Evolutionary conservation across 2,888 invertebrate genomes (phyloP).

Genomic region (Agriopis marginaria): DNA sequence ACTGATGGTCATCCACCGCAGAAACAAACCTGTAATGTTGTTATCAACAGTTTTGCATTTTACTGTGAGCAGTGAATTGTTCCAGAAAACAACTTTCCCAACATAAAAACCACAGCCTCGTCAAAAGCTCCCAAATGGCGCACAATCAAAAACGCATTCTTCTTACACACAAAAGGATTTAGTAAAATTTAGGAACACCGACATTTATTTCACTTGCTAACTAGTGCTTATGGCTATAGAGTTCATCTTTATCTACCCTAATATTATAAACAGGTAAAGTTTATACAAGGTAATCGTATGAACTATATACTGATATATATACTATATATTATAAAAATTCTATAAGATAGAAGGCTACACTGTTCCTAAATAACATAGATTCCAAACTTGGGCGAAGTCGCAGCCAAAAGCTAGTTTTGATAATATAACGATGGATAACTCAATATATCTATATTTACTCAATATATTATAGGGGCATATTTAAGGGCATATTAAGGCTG

Average conservation of each 20-base stretch:
- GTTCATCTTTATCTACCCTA: not conserved
- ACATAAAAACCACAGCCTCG: conserved; percentile 26
- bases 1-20: not conserved
- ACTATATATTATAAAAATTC: too few species aligned
- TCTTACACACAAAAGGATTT: conserved; percentile 40
- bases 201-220: not conserved
- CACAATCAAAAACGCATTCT: conserved; percentile 45
- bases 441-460: too few species aligned
- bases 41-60: not conserved
- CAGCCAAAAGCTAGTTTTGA: too few species aligned
- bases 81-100: not conserved
- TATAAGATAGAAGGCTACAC: too few species aligned
- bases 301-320: too few species aligned
- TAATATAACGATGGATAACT: too few species aligned
- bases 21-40: not conserved
- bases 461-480: too few species aligned
- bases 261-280: too few species aligned
- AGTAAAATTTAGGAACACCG: conserved; percentile 35
- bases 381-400: too few species aligned
- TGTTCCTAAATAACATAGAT: too few species aligned
- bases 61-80: not conserved
- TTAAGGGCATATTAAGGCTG: too few species aligned
- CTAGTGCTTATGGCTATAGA: not conserved
- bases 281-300: too few species aligned
- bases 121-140: conserved; percentile 33